phyloP scores from a whole-genome alignment of 2,113 vertebrate species.

The Zootoca vivipara region DNA sequence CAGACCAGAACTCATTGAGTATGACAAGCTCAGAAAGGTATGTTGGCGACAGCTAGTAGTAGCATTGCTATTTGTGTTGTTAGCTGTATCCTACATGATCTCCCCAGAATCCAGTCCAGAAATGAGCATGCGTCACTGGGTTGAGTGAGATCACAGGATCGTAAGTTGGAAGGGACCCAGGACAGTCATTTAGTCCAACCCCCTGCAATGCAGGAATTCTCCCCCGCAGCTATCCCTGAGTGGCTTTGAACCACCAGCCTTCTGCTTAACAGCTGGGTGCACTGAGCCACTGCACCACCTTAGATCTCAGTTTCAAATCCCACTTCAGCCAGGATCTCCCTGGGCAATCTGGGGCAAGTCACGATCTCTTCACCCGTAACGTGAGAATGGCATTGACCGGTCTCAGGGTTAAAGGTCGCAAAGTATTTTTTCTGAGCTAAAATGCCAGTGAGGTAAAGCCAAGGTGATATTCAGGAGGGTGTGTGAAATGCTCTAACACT shows the following conservation, averaged over 20 bases:
- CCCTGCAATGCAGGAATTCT: too few species aligned
- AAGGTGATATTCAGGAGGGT: too few species aligned
- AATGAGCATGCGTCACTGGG: too few species aligned
- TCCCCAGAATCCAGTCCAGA: background rate
- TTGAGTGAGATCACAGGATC: background rate
- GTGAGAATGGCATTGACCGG: background rate
- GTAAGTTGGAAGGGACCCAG: too few species aligned
- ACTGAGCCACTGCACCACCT: too few species aligned
- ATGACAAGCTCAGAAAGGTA: constrained; percentile 94
- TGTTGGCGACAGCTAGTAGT: rapidly evolving
- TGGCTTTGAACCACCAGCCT: too few species aligned
- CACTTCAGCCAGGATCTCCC: background rate
- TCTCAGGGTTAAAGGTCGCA: background rate
- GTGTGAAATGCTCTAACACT: background rate
- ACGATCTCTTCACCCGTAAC: background rate
- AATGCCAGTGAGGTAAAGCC: background rate
- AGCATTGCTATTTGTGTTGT: too few species aligned
- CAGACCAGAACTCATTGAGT: constrained; percentile 93
- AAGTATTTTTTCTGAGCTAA: background rate
- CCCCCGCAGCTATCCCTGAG: too few species aligned
- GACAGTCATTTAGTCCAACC: too few species aligned
- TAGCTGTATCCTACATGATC: too few species aligned
- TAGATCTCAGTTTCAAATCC: background rate
- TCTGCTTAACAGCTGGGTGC: too few species aligned
- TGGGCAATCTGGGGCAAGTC: background rate